A percentile compares a stretch with the other conserved stretches of the same genome.
phyloP scores from a whole-genome alignment of 2,113 vertebrate genomes.

The Falco punctatus region DNA sequence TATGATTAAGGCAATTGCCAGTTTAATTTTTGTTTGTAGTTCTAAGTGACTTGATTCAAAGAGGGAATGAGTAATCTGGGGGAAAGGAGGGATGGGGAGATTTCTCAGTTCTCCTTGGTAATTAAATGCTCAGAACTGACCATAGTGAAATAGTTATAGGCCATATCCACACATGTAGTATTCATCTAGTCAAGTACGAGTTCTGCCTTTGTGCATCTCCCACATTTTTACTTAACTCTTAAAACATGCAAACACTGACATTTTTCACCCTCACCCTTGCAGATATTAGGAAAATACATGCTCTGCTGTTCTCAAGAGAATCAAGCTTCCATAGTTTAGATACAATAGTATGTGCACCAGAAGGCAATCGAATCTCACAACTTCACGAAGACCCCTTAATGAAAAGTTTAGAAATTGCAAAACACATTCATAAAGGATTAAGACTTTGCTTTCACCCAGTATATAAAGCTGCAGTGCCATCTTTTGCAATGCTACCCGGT shows the following conservation, averaged over 20 bases:
- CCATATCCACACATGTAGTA: rapidly evolving
- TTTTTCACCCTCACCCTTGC: background rate
- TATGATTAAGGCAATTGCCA: background rate
- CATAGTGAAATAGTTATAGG: background rate
- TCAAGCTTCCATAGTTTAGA: background rate
- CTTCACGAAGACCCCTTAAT: background rate
- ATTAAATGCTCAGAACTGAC: background rate
- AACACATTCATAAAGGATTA: background rate
- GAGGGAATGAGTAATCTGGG: background rate
- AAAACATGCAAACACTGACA: background rate
- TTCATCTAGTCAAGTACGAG: background rate
- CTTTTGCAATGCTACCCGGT: background rate
- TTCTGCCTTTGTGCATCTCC: background rate
- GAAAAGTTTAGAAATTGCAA: background rate
- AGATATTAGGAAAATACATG: background rate
- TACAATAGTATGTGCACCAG: background rate
- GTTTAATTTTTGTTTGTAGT: background rate
- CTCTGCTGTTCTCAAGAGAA: background rate
- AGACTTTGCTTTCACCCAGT: background rate
- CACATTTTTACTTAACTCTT: background rate
- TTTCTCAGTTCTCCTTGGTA: background rate
- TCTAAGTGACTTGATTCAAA: background rate
- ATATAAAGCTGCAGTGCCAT: background rate
- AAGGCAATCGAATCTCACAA: background rate
- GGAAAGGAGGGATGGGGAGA: background rate